A percentile compares a stretch with the other conserved stretches of the same genome.
Conservation (phyloP, 2,113 vertebrate genomes). For the Xiphophorus maculatus region DNA sequence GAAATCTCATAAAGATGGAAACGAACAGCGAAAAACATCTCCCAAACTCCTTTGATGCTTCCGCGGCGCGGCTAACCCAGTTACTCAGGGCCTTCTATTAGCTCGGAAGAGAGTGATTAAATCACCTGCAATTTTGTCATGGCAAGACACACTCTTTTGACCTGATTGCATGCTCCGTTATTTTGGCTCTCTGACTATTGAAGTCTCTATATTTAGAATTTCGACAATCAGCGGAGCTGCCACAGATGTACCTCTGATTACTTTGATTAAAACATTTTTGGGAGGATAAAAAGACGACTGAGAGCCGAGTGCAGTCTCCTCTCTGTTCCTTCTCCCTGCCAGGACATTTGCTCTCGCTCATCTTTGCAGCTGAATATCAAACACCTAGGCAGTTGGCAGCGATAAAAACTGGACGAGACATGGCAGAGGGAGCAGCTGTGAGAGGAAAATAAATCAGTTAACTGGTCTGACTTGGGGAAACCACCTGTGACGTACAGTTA, state of each 20-base stretch:
- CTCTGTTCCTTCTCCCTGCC: conserved; percentile 20
- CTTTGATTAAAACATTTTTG: conserved; percentile 41
- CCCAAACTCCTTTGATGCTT: neutral
- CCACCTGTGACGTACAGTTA: conserved; percentile 12
- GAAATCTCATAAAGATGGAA: neutral
- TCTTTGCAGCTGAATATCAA: conserved; percentile 31
- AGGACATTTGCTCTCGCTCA: conserved; percentile 19
- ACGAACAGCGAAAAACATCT: neutral
- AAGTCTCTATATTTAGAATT: conserved; percentile 33
- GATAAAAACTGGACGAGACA: neutral
- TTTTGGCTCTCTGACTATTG: conserved; percentile 18
- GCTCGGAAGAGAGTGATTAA: conserved; percentile 16
- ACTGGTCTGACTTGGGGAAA: conserved; percentile 15
- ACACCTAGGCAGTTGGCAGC: conserved; percentile 9
- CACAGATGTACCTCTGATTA: conserved; percentile 26
- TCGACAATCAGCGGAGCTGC: conserved; percentile 24
- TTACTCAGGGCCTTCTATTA: conserved; percentile 10
- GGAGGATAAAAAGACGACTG: conserved; percentile 9
- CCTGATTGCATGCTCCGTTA: conserved; percentile 20
- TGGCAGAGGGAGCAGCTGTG: conserved; percentile 30
- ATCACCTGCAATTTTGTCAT: neutral
- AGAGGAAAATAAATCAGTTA: conserved; percentile 5
- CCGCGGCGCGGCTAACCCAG: conserved; percentile 7
- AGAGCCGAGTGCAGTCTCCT: conserved; percentile 18
- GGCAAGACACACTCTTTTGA: neutral